Conservation (phyloP, 2,113 vertebrate species). For the Lampris incognitus region DNA sequence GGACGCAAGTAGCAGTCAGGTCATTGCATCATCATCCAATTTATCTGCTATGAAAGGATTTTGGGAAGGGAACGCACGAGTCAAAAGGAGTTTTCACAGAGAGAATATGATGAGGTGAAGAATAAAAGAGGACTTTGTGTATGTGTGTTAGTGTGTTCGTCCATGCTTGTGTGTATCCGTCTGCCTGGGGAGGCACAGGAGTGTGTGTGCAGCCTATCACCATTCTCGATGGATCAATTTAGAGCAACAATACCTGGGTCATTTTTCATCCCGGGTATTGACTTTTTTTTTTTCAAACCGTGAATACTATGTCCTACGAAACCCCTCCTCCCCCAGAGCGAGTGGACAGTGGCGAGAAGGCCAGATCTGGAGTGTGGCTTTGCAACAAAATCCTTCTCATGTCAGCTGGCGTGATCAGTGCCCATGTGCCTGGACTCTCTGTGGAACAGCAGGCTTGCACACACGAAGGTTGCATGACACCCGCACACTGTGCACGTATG, state of each 20-base stretch:
- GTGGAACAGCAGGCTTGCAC: not conserved
- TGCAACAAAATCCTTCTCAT: too few relatives aligned
- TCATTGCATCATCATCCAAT: not conserved
- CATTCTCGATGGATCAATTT: slow-evolving; percentile 4
- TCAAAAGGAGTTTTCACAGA: not conserved
- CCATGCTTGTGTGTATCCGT: not conserved
- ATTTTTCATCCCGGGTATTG: slow-evolving; percentile 41
- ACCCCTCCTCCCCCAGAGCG: not conserved
- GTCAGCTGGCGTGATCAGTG: slow-evolving; percentile 53
- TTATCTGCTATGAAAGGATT: not conserved
- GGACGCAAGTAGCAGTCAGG: not conserved
- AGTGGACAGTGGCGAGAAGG: too few relatives aligned
- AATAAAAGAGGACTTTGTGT: not conserved
- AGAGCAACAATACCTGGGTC: slow-evolving; percentile 15
- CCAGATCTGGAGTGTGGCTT: too few relatives aligned
- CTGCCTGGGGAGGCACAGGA: not conserved
- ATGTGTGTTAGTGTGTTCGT: slow-evolving; percentile 6
- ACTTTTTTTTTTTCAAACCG: slow-evolving; percentile 30
- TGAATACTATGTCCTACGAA: slow-evolving; percentile 48
- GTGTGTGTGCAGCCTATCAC: not conserved
- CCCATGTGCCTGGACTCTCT: slow-evolving; percentile 48
- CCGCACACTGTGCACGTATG: not conserved
- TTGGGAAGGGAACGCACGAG: too few relatives aligned
- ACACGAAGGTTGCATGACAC: not conserved
- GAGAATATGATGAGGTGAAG: not conserved